Evolutionary conservation across 2,888 invertebrate genomes (phyloP).

Genomic region (Noctua pronuba): DNA sequence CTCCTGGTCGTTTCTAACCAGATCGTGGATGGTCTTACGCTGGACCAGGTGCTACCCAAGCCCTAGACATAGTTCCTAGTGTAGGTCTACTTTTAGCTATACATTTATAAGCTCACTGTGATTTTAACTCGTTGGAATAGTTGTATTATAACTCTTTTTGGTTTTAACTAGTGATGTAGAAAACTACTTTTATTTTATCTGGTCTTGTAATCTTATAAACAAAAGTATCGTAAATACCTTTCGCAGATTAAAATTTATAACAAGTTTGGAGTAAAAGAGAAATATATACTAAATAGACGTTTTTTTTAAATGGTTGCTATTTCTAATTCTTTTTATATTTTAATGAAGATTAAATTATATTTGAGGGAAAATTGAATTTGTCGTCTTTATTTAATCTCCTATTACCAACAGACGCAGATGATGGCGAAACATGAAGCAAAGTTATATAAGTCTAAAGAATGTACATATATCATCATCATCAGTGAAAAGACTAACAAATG

Average conservation of each 20-base stretch:
- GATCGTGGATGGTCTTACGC: slow-evolving; percentile 88
- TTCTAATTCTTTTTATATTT: slow-evolving; percentile 35
- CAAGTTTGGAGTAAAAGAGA: neutral
- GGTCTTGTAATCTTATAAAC: neutral
- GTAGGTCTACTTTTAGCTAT: slow-evolving; percentile 18
- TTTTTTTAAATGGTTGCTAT: slow-evolving; percentile 15
- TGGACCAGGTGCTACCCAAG: slow-evolving; percentile 89
- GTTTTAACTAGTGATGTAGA: neutral
- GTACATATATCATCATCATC: neutral
- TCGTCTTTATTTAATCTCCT: slow-evolving; percentile 2
- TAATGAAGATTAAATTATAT: slow-evolving; percentile 37
- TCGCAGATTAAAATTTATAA: neutral
- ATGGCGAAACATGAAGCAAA: neutral
- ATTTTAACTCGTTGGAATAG: slow-evolving; percentile 47
- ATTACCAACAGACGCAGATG: neutral
- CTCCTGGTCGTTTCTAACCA: slow-evolving; percentile 90
- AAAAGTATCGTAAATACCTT: neutral
- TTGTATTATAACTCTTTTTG: slow-evolving; percentile 12
- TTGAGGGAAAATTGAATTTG: slow-evolving; percentile 19
- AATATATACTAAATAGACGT: neutral
- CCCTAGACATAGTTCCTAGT: slow-evolving; percentile 63
- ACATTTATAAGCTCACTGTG: slow-evolving; percentile 60
- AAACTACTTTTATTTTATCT: neutral
- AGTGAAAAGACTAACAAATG: neutral
- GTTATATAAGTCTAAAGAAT: neutral